These are phyloP conservation scores for Heliconius hewitsoni DNA, from an alignment of 1,140 invertebrate species.

Conservation along the genomic window DNA sequence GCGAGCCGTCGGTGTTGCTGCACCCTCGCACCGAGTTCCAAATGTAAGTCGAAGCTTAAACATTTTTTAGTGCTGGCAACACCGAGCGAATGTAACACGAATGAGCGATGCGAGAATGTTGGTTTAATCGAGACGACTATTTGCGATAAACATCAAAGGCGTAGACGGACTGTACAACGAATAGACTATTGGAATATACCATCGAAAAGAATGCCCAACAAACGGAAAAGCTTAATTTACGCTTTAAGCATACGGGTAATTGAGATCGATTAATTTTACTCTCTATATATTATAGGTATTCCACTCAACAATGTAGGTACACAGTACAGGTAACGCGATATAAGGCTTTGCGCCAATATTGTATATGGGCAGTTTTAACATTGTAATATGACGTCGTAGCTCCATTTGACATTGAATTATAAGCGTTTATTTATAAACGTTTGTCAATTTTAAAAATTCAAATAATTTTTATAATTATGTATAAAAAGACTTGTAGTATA, in stretches of 20 bases:
- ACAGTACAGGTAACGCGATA: constrained; percentile 74
- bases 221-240: constrained; percentile 59
- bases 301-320: constrained; percentile 76
- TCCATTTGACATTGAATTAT: constrained; percentile 5
- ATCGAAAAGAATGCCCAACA: constrained; percentile 49
- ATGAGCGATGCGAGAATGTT: constrained; percentile 17
- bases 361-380: constrained; percentile 59
- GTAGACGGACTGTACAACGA: constrained; percentile 59
- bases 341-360: constrained; percentile 71
- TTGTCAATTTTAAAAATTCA: constrained; percentile 3
- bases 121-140: constrained; percentile 4
- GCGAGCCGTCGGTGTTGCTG: constrained; percentile 33
- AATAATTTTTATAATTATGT: background rate
- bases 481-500: constrained; percentile 1
- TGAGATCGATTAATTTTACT: constrained; percentile 78
- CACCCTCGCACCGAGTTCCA: background rate
- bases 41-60: background rate
- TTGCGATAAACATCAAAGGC: constrained; percentile 49
- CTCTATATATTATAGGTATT: constrained; percentile 70
- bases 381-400: constrained; percentile 40
- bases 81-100: constrained; percentile 14
- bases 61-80: background rate
- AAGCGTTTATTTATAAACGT: background rate
- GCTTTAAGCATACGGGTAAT: constrained; percentile 72
- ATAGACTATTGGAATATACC: constrained; percentile 22